A percentile compares a stretch with the other conserved stretches of the same genome.
Evolutionary conservation across 2,113 vertebrate species (phyloP).

Genomic region (Lipophrys pholis): DNA sequence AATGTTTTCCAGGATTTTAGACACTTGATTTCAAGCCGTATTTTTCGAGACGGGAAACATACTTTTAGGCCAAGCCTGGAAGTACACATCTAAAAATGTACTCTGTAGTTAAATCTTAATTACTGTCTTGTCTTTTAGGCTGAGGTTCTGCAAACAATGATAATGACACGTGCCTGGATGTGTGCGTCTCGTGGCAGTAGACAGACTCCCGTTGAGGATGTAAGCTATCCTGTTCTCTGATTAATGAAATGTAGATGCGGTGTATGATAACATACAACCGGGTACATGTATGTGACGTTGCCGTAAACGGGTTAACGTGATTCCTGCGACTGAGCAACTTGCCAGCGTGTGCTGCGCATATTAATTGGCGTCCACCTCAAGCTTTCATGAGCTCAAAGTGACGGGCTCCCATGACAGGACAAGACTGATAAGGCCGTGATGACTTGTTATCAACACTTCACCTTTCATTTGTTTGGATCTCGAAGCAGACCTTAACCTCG

Average conservation of each 20-base stretch:
- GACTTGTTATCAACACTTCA: conserved; percentile 84
- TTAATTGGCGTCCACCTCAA: conserved; percentile 28
- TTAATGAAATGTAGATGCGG: conserved; percentile 21
- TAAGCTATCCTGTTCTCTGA: conserved; percentile 2
- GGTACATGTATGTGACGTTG: conserved; percentile 1
- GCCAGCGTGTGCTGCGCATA: background rate
- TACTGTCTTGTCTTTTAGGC: conserved; percentile 3
- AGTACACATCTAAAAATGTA: conserved; percentile 2
- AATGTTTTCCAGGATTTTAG: conserved; percentile 22
- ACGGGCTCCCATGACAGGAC: conserved; percentile 81
- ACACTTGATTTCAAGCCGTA: background rate
- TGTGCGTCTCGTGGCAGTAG: conserved; percentile 12
- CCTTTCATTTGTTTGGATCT: conserved; percentile 90
- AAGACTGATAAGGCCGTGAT: conserved; percentile 83
- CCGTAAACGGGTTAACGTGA: background rate
- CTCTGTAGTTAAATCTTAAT: conserved; percentile 27
- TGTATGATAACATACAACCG: background rate
- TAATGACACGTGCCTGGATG: conserved; percentile 9
- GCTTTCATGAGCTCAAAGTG: conserved; percentile 76
- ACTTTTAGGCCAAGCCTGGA: background rate
- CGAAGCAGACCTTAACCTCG: conserved; percentile 79
- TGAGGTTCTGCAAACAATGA: conserved; percentile 11
- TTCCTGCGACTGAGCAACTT: background rate
- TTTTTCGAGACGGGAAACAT: conserved; percentile 1
- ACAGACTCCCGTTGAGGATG: conserved; percentile 9